These are phyloP conservation scores for Brachypterus glaber DNA, from an alignment of 2,888 invertebrate species.

Conservation along the genomic window DNA sequence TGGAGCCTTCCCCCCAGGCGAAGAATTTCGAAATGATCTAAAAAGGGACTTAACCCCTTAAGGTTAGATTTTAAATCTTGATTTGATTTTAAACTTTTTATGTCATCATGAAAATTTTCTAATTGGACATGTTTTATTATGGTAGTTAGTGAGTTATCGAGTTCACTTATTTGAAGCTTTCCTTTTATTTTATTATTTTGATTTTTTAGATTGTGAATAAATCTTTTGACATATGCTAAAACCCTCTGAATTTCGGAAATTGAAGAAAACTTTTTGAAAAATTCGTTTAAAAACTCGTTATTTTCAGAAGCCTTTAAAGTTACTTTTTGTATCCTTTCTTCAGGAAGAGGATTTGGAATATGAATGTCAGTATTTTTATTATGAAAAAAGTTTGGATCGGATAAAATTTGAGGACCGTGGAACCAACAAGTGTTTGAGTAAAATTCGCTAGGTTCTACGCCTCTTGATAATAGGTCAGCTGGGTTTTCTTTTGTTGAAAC, in stretches of 20 bases:
- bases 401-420: background rate
- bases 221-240: background rate
- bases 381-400: background rate
- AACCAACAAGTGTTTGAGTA: background rate
- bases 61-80: no score
- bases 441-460: background rate
- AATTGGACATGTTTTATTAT: background rate
- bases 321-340: background rate
- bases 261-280: background rate
- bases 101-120: background rate
- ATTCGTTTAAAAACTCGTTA: background rate
- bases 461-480: background rate
- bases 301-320: background rate
- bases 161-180: background rate
- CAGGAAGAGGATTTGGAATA: background rate
- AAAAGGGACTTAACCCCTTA: background rate
- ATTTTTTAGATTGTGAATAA: background rate
- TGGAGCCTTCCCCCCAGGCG: background rate
- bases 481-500: background rate
- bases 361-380: background rate
- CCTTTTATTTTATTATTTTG: background rate
- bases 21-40: background rate
- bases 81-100: background rate
- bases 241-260: background rate
- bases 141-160: background rate